These are phyloP conservation scores for Cerastis leucographa DNA, from an alignment of 2,888 invertebrate species.

Conservation along the genomic window DNA sequence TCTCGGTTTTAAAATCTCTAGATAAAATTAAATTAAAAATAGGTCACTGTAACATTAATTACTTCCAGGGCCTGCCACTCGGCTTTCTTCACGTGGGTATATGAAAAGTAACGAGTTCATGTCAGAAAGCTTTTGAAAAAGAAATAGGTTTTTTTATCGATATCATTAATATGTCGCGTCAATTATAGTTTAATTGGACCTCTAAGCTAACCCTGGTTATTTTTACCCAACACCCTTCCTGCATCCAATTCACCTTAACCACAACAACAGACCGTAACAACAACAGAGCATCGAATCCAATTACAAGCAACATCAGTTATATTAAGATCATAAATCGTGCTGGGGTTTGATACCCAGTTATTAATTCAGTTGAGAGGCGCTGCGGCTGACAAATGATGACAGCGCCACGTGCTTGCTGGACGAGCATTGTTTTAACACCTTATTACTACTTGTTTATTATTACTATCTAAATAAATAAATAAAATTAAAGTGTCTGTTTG, in stretches of 20 bases:
- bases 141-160: neutral
- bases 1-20: neutral
- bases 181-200: neutral
- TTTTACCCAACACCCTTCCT: neutral
- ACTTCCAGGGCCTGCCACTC: too few relatives aligned
- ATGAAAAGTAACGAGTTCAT: too few relatives aligned
- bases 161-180: neutral
- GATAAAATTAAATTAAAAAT: neutral
- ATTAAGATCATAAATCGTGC: conserved; percentile 69
- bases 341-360: conserved; percentile 63
- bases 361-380: conserved; percentile 62
- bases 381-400: conserved; percentile 68
- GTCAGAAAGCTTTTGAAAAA: neutral
- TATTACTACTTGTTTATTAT: neutral
- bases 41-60: too few relatives aligned
- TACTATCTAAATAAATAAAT: too few relatives aligned
- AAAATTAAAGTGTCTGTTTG: too few relatives aligned
- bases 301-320: conserved; percentile 51
- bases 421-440: conserved; percentile 47
- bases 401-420: conserved; percentile 57
- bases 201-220: neutral
- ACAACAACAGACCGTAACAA: too few relatives aligned
- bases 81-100: too few relatives aligned
- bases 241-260: neutral
- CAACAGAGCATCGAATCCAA: conserved; percentile 43